These are phyloP conservation scores for Ephydatia muelleri DNA, from an alignment of 37 sponge, comb jelly and placozoan species.

Conservation along the genomic window DNA sequence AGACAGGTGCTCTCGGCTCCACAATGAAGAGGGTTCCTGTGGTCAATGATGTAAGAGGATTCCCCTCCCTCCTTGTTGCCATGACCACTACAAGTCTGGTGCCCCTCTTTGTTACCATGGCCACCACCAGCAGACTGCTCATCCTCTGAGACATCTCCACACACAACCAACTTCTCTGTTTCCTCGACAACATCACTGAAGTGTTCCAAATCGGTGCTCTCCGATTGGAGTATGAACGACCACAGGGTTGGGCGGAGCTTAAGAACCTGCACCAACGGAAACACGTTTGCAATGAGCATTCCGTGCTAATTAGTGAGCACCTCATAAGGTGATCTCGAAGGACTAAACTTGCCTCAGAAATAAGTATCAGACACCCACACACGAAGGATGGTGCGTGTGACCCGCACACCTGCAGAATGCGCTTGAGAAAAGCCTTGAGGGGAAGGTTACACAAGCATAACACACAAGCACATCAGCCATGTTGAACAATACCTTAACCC, in stretches of 20 bases:
- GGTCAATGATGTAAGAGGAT: constrained; percentile 22
- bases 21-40: constrained; percentile 82
- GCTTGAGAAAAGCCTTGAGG: constrained; percentile 82
- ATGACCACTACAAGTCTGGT: neutral
- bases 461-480: constrained; percentile 6
- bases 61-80: neutral
- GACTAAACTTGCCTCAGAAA: constrained; percentile 70
- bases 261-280: constrained; percentile 40
- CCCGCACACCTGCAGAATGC: constrained; percentile 75
- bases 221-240: constrained; percentile 70
- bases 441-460: neutral
- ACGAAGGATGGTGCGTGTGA: constrained; percentile 72
- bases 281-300: no score
- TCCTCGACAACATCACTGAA: constrained; percentile 59
- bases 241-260: constrained; percentile 64
- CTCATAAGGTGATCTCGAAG: no score
- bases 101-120: neutral
- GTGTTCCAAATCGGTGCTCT: constrained; percentile 68
- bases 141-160: constrained; percentile 16
- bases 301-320: no score
- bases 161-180: neutral
- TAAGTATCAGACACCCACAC: constrained; percentile 78
- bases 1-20: constrained; percentile 76
- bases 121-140: neutral
- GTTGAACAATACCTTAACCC: constrained; percentile 57